These are phyloP conservation scores for Lepidocolaptes lacrymiger DNA, from an alignment of 2,797 vertebrate genomes.

Conservation along the genomic window DNA sequence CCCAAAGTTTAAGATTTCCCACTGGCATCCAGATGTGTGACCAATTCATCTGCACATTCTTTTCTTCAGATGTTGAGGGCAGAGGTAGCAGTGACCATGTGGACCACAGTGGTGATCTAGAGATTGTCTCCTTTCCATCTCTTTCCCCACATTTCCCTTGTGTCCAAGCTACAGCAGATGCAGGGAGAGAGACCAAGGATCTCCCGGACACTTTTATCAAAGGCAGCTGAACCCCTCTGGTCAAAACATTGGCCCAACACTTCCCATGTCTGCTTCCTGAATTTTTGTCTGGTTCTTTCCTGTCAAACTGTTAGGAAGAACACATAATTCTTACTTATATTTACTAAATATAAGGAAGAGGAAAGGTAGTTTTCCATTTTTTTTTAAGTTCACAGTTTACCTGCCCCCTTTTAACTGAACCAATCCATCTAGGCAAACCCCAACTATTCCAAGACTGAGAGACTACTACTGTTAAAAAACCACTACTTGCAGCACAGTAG, in stretches of 20 bases:
- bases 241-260: not conserved
- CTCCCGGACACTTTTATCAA: not conserved
- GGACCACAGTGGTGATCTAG: not conserved
- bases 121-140: not conserved
- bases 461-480: not conserved
- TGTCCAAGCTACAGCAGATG: fast-evolving
- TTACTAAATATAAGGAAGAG: not conserved
- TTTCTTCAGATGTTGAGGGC: not conserved
- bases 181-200: not conserved
- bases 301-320: not conserved
- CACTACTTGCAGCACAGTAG: not conserved
- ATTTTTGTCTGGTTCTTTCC: not conserved
- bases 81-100: not conserved
- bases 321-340: not conserved
- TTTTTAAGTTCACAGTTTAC: not conserved
- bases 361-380: not conserved
- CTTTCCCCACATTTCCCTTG: too few species aligned
- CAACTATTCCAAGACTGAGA: not conserved
- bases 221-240: fast-evolving
- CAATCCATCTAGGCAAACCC: not conserved
- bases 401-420: not conserved
- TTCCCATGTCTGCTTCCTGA: not conserved
- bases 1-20: not conserved
- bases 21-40: not conserved
- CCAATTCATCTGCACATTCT: not conserved